Percentiles rank a stretch among this genome's conserved stretches.
These are phyloP conservation scores for Leptocoma aspasia DNA, from an alignment of 2,113 vertebrate species.

Conservation along the genomic window DNA sequence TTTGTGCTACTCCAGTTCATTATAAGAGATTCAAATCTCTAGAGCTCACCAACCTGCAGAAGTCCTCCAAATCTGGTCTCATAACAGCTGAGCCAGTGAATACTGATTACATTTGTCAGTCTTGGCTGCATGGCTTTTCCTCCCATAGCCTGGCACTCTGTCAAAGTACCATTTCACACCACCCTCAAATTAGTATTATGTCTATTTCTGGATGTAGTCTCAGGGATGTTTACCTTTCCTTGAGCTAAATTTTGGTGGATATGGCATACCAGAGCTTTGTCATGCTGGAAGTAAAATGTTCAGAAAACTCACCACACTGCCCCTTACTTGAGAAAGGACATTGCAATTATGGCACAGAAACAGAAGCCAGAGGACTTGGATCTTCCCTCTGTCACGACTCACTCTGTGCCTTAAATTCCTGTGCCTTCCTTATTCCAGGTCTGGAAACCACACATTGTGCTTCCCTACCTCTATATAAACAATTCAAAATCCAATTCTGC, in stretches of 20 bases:
- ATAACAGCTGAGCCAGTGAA: constrained; percentile 60
- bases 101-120: constrained; percentile 43
- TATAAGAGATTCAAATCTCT: constrained; percentile 51
- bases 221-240: not conserved
- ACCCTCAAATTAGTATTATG: not conserved
- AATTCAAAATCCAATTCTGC: not conserved
- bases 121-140: constrained; percentile 39
- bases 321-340: not conserved
- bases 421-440: not conserved
- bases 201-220: not conserved
- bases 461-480: constrained; percentile 4
- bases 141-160: constrained; percentile 20
- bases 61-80: constrained; percentile 44
- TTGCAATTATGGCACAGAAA: not conserved
- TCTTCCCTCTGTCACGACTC: not conserved
- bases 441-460: constrained; percentile 16
- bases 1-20: constrained; percentile 51
- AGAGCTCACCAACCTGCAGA: constrained; percentile 55
- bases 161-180: not conserved
- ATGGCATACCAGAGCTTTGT: not conserved
- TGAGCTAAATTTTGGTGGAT: not conserved
- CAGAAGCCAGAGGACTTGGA: constrained; percentile 12
- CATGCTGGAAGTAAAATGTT: not conserved
- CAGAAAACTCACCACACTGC: not conserved
- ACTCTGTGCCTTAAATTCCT: not conserved